Percentiles rank a stretch among this genome's conserved stretches.
phyloP scores from a whole-genome alignment of 2,888 invertebrate genomes.

The Poecilobothrus nobilitatus region DNA sequence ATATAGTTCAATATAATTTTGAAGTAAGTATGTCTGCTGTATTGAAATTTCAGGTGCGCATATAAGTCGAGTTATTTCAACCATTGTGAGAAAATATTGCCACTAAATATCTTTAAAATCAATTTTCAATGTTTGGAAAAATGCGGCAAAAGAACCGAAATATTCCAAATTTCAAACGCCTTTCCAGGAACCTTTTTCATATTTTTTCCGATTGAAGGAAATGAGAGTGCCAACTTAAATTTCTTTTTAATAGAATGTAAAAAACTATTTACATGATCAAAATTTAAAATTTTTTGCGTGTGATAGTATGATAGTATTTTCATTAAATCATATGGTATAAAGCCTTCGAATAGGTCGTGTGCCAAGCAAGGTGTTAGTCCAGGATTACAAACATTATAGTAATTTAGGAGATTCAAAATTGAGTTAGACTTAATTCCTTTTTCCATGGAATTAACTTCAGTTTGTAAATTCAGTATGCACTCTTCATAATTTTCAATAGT shows the following conservation, averaged over 20 bases:
- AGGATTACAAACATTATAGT: too few relatives aligned
- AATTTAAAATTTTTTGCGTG: slow-evolving; percentile 27
- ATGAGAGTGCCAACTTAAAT: slow-evolving; percentile 9
- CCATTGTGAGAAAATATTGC: slow-evolving; percentile 1
- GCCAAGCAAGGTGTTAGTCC: too few relatives aligned
- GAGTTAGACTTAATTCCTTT: too few relatives aligned
- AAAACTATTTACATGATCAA: slow-evolving; percentile 26
- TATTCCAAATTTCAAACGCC: slow-evolving; percentile 11
- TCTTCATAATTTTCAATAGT: too few relatives aligned
- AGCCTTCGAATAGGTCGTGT: too few relatives aligned
- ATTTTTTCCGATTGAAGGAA: slow-evolving; percentile 2
- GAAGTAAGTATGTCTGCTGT: not conserved
- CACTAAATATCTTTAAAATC: slow-evolving; percentile 6
- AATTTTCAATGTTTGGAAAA: not conserved
- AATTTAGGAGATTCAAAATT: too few relatives aligned
- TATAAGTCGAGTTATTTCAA: slow-evolving; percentile 7
- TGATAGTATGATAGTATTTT: slow-evolving; percentile 25
- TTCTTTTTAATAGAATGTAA: not conserved
- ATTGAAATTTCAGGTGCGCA: slow-evolving; percentile 7
- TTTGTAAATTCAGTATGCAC: too few relatives aligned
- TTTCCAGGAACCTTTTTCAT: slow-evolving; percentile 11
- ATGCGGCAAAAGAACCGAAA: not conserved
- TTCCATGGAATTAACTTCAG: too few relatives aligned
- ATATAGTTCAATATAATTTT: slow-evolving; percentile 3
- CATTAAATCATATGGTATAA: too few relatives aligned